Conservation (phyloP, 2,888 invertebrate genomes). For the Tinea pellionella region DNA sequence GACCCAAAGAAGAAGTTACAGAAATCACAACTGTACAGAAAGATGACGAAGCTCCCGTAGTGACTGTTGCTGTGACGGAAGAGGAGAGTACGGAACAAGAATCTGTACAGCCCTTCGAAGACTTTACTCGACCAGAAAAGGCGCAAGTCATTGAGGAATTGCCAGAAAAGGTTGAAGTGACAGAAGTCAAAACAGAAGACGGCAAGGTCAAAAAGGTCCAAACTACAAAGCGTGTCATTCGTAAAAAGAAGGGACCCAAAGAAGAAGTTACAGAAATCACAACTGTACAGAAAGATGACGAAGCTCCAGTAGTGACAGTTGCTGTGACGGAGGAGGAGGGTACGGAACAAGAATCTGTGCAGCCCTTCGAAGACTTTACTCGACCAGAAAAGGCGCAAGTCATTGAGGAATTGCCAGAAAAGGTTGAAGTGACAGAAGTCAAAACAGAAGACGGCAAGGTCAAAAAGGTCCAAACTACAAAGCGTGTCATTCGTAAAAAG, state of each 20-base stretch:
- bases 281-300: constrained; percentile 24
- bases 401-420: no score
- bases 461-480: no score
- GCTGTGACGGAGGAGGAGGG: constrained; percentile 19
- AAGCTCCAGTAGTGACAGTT: constrained; percentile 16
- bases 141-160: constrained; percentile 17
- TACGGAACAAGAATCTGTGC: no score
- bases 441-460: no score
- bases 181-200: constrained; percentile 23
- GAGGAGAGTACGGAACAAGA: constrained; percentile 31
- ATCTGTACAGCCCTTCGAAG: constrained; percentile 17
- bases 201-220: constrained; percentile 20
- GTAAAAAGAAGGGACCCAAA: constrained; percentile 19
- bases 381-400: no score
- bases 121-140: constrained; percentile 13
- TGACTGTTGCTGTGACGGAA: constrained; percentile 13
- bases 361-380: no score
- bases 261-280: constrained; percentile 26
- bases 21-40: constrained; percentile 40
- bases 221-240: constrained; percentile 21
- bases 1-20: constrained; percentile 35
- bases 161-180: constrained; percentile 16
- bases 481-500: no score
- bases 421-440: no score
- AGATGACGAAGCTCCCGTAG: constrained; percentile 21